phyloP scores from a whole-genome alignment of 2,888 invertebrate genomes.

The Leptopilina myrica region DNA sequence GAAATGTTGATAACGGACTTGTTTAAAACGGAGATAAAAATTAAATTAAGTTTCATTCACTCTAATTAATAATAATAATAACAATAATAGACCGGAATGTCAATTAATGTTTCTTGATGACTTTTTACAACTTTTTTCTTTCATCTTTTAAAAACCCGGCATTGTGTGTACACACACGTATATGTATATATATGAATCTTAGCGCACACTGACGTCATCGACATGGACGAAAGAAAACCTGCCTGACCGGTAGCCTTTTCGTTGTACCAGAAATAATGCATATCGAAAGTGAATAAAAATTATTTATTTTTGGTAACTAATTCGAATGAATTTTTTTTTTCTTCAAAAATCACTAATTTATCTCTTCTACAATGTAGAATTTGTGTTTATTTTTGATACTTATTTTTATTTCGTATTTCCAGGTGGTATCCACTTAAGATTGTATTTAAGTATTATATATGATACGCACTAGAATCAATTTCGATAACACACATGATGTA shows the following conservation, averaged over 20 bases:
- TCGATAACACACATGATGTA: slow-evolving; percentile 6
- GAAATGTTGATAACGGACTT: neutral
- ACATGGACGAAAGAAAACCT: slow-evolving; percentile 69
- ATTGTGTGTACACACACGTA: slow-evolving; percentile 38
- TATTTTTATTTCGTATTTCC: slow-evolving; percentile 4
- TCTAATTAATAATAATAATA: slow-evolving; percentile 37
- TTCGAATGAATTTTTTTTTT: slow-evolving; percentile 37
- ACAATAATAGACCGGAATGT: neutral
- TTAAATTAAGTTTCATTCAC: slow-evolving; percentile 28
- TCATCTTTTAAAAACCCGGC: slow-evolving; percentile 46
- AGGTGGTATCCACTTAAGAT: neutral
- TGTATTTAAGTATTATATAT: neutral
- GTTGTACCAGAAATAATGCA: slow-evolving; percentile 62
- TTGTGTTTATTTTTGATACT: neutral
- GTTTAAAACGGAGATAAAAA: neutral
- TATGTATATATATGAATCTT: slow-evolving; percentile 57
- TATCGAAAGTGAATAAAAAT: slow-evolving; percentile 49
- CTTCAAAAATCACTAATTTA: slow-evolving; percentile 40
- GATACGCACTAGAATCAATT: neutral
- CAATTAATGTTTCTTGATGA: slow-evolving; percentile 29
- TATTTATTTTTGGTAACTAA: neutral
- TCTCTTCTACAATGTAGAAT: neutral
- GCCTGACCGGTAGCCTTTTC: slow-evolving; percentile 74
- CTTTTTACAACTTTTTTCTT: slow-evolving; percentile 47
- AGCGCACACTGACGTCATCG: slow-evolving; percentile 63